These are phyloP conservation scores for Pherbina coryleti DNA, from an alignment of 2,888 invertebrate genomes.

Conservation along the genomic window DNA sequence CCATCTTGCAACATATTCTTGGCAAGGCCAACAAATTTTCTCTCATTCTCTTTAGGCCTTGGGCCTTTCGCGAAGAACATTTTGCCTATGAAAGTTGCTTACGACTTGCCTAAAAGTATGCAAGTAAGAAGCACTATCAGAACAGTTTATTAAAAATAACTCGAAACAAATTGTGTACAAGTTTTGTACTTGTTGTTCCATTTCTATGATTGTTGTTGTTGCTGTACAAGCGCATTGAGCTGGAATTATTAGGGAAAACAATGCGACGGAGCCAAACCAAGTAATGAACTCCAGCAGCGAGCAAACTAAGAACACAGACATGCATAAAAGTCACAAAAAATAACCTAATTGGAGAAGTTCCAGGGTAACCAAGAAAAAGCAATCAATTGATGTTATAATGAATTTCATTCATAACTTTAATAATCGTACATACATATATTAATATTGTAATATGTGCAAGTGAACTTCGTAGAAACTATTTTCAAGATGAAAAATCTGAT, in stretches of 20 bases:
- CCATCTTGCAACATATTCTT: slow-evolving; percentile 8
- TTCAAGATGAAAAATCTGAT: too few relatives aligned
- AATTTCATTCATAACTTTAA: background rate
- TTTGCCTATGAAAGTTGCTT: background rate
- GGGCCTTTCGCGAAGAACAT: background rate
- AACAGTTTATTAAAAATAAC: slow-evolving; percentile 33
- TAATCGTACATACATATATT: too few relatives aligned
- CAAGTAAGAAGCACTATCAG: background rate
- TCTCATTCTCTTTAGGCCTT: background rate
- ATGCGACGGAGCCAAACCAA: slow-evolving; percentile 28
- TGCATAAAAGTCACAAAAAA: background rate
- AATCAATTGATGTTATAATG: background rate
- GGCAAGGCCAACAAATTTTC: slow-evolving; percentile 24
- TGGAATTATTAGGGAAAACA: slow-evolving; percentile 25
- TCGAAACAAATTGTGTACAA: slow-evolving; percentile 9
- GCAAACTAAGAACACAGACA: background rate
- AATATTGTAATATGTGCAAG: too few relatives aligned
- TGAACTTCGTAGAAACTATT: too few relatives aligned
- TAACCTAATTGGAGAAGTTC: too few relatives aligned
- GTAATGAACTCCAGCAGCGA: slow-evolving; percentile 18
- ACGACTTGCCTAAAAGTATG: slow-evolving; percentile 4
- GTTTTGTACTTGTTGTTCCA: background rate
- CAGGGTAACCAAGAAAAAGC: background rate
- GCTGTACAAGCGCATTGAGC: slow-evolving; percentile 1
- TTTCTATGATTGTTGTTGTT: background rate